phyloP scores from a whole-genome alignment of 1,140 invertebrate genomes.

The Drosophila tsacasi region DNA sequence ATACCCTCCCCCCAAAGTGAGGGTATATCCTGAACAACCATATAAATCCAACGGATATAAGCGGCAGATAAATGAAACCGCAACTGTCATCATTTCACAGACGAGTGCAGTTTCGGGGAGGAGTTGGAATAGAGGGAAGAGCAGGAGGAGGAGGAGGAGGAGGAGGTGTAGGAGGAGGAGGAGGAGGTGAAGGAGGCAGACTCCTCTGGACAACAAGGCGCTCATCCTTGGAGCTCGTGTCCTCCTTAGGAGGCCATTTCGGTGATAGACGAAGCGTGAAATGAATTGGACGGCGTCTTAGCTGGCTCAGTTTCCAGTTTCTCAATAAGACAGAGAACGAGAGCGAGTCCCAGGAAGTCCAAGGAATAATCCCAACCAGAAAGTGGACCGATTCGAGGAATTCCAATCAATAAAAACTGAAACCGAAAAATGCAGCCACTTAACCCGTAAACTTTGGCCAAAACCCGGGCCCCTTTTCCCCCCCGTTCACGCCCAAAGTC shows the following conservation, averaged over 20 bases:
- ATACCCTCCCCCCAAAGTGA: neutral
- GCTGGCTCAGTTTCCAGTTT: conserved; percentile 46
- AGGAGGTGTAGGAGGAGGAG: too few relatives aligned
- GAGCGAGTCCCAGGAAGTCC: neutral
- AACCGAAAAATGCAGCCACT: conserved; percentile 12
- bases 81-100: conserved; percentile 79
- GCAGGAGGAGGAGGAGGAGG: too few relatives aligned
- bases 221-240: conserved; percentile 10
- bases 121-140: neutral
- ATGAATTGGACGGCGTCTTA: conserved; percentile 69
- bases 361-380: neutral
- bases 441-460: conserved; percentile 2
- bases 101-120: conserved; percentile 37
- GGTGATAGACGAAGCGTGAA: conserved; percentile 67
- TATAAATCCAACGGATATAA: conserved; percentile 57
- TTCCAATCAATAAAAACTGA: conserved; percentile 19
- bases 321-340: neutral
- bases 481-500: conserved; percentile 18
- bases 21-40: neutral
- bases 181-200: neutral
- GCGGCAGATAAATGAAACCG: conserved; percentile 57
- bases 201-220: conserved; percentile 2
- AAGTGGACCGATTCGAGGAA: neutral
- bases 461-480: neutral
- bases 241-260: conserved; percentile 40